phyloP scores from a whole-genome alignment of 2,888 invertebrate species.

The Galerucella nymphaeae region DNA sequence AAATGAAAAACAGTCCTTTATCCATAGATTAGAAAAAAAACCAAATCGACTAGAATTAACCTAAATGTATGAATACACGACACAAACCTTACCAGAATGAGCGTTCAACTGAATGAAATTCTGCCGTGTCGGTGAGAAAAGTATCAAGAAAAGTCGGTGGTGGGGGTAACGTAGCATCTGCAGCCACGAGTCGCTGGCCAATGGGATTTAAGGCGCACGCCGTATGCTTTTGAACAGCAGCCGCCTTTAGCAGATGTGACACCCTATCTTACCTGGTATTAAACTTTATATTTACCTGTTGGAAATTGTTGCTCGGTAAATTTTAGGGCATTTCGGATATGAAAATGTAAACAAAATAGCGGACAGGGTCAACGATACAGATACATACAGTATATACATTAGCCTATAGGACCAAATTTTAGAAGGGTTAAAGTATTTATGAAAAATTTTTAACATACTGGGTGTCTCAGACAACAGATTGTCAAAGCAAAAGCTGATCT shows the following conservation, averaged over 20 bases:
- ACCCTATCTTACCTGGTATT: conserved; percentile 49
- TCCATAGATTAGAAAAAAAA: conserved; percentile 19
- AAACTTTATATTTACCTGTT: conserved; percentile 49
- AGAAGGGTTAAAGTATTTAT: too few species aligned
- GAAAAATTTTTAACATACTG: too few species aligned
- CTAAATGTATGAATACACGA: conserved; percentile 8
- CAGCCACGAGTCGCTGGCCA: conserved; percentile 69
- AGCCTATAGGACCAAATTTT: too few species aligned
- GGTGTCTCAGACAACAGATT: too few species aligned
- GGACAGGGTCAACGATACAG: conserved; percentile 15
- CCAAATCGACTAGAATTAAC: conserved; percentile 18
- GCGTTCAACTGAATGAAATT: conserved; percentile 48
- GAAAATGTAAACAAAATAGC: conserved; percentile 17
- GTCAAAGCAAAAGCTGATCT: too few species aligned
- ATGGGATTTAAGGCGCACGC: conserved; percentile 69
- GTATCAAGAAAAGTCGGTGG: conserved; percentile 47
- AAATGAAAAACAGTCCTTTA: conserved; percentile 26
- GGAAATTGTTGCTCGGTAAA: conserved; percentile 17
- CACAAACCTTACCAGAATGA: conserved; percentile 1
- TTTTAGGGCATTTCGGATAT: conserved; percentile 16
- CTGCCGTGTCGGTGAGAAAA: conserved; percentile 54
- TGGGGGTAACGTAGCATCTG: conserved; percentile 60
- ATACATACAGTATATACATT: not conserved
- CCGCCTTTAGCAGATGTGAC: conserved; percentile 58
- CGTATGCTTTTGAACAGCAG: conserved; percentile 68